Conservation (phyloP, 2,113 vertebrate species). For the Monopterus albus region DNA sequence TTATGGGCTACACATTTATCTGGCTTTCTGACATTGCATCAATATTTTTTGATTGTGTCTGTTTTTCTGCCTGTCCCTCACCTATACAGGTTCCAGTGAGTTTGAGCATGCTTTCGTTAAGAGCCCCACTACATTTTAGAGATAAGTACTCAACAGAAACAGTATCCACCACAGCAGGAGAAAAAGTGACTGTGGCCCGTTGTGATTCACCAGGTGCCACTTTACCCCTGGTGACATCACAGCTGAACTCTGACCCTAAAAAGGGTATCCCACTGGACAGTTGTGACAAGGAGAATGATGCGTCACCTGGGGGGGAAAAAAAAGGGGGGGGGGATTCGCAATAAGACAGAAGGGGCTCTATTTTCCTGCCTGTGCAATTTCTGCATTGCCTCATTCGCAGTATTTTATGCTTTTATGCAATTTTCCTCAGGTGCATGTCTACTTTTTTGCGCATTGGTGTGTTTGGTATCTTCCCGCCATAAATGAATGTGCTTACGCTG, state of each 20-base stretch:
- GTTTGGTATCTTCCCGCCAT: too few relatives aligned
- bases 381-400: too few relatives aligned
- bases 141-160: constrained; percentile 87
- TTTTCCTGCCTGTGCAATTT: too few relatives aligned
- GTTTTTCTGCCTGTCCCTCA: constrained; percentile 59
- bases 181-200: constrained; percentile 80
- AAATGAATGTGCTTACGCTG: too few relatives aligned
- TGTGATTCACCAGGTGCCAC: constrained; percentile 80
- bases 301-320: constrained; percentile 84
- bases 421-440: too few relatives aligned
- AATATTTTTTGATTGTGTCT: background rate
- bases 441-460: too few relatives aligned
- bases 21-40: background rate
- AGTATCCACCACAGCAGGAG: constrained; percentile 82
- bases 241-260: constrained; percentile 83
- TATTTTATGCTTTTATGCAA: too few relatives aligned
- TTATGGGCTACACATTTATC: accelerated
- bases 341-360: too few relatives aligned
- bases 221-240: constrained; percentile 66
- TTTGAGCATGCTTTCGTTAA: constrained; percentile 84
- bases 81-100: constrained; percentile 87
- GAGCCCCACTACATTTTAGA: constrained; percentile 78
- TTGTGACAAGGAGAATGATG: constrained; percentile 82
- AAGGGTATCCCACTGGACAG: constrained; percentile 45
- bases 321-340: background rate